These are phyloP conservation scores for Itoplectis maculator DNA, from an alignment of 2,888 invertebrate species.

Conservation along the genomic window DNA sequence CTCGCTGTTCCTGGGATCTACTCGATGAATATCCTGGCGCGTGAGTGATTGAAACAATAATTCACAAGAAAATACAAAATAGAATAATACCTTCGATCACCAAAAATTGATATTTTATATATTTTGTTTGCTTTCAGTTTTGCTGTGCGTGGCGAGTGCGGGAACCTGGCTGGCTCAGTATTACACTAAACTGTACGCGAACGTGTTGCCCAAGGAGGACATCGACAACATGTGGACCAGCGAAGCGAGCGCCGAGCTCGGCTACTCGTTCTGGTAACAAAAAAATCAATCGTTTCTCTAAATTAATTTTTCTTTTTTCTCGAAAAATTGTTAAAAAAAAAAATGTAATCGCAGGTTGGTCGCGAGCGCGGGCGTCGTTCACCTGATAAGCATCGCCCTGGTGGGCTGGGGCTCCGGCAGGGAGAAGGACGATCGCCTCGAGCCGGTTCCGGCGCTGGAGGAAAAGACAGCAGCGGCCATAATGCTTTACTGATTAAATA, in stretches of 20 bases:
- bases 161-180: conserved; percentile 94
- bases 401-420: conserved; percentile 91
- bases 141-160: conserved; percentile 91
- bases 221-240: conserved; percentile 93
- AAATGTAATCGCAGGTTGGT: conserved; percentile 87
- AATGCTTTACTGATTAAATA: conserved; percentile 89
- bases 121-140: conserved; percentile 86
- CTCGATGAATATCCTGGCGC: conserved; percentile 91
- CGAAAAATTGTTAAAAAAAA: conserved; percentile 2
- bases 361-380: conserved; percentile 89
- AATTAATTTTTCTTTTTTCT: no score
- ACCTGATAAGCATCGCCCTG: conserved; percentile 90
- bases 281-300: neutral
- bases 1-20: conserved; percentile 90
- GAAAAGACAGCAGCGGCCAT: conserved; percentile 94
- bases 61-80: neutral
- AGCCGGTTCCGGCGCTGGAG: conserved; percentile 89
- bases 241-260: conserved; percentile 92
- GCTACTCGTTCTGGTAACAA: conserved; percentile 94
- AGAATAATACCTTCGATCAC: neutral
- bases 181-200: conserved; percentile 91
- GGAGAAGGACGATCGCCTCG: conserved; percentile 86
- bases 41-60: conserved; percentile 85
- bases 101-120: neutral
- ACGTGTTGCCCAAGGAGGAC: conserved; percentile 93